Evolutionary conservation across 2,797 vertebrate genomes (phyloP).

Genomic region (Neosalanx taihuensis): DNA sequence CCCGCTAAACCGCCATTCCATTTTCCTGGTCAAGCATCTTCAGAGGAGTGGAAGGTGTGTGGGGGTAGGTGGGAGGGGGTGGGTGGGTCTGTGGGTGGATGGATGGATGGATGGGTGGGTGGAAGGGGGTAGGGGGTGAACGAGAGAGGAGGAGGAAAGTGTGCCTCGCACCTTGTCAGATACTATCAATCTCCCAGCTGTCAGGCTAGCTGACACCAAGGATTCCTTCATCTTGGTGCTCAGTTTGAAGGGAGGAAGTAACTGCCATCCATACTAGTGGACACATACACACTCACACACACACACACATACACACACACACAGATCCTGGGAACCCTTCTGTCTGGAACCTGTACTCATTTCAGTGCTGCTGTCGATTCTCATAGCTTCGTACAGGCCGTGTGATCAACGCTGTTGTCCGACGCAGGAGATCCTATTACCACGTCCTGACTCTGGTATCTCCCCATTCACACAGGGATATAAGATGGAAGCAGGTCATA

Average conservation of each 20-base stretch:
- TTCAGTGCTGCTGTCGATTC: slow-evolving; percentile 10
- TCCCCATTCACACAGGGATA: too few relatives aligned
- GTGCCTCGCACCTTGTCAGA: slow-evolving; percentile 2
- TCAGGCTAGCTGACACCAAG: background rate
- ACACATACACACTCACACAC: background rate
- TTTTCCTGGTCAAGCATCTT: slow-evolving; percentile 1
- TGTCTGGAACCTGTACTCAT: slow-evolving; percentile 6
- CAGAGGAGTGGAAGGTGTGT: background rate
- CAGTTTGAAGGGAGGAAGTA: background rate
- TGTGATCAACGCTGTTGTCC: too few relatives aligned
- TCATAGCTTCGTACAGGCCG: slow-evolving; percentile 7
- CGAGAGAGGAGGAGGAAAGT: background rate
- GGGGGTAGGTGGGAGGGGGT: background rate
- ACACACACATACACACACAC: background rate
- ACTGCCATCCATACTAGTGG: background rate
- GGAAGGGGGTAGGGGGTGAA: background rate
- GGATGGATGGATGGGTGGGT: too few relatives aligned
- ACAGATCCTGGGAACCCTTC: background rate
- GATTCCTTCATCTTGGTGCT: background rate
- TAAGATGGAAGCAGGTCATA: background rate
- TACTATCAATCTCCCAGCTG: slow-evolving; percentile 1
- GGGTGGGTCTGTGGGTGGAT: too few relatives aligned
- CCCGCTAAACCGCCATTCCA: background rate
- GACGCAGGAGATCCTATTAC: background rate
- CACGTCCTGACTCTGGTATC: too few relatives aligned